phyloP scores from a whole-genome alignment of 2,888 invertebrate genomes.

The Ormyrus pomaceus region DNA sequence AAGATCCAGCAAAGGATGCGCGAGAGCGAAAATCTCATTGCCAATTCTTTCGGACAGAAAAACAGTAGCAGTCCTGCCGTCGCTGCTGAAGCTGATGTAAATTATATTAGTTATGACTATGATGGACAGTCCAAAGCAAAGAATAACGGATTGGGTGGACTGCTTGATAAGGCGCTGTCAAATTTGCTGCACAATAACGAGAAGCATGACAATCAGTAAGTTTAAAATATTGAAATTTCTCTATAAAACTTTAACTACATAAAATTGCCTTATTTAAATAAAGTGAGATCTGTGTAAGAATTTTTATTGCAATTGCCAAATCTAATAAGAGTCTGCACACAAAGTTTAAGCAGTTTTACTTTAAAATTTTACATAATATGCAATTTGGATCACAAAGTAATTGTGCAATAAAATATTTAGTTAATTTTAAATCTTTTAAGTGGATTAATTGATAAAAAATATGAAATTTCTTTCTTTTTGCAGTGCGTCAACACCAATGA shows the following conservation, averaged over 20 bases:
- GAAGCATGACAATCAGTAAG: slow-evolving; percentile 73
- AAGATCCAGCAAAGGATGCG: slow-evolving; percentile 74
- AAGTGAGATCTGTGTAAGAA: neutral
- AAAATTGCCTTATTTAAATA: neutral
- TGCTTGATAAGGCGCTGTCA: slow-evolving; percentile 70
- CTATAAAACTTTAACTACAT: neutral
- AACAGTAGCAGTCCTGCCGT: slow-evolving; percentile 24
- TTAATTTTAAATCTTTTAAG: no score
- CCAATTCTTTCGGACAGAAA: slow-evolving; percentile 69
- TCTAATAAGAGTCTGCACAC: no score
- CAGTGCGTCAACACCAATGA: slow-evolving; percentile 74
- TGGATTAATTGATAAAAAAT: no score
- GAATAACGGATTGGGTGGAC: slow-evolving; percentile 65
- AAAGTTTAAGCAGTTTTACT: no score
- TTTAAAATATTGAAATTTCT: slow-evolving; percentile 27
- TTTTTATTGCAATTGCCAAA: no score
- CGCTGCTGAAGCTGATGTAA: neutral
- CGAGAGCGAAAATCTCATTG: slow-evolving; percentile 71
- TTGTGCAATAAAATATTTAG: no score
- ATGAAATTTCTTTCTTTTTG: slow-evolving; percentile 38
- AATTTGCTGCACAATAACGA: slow-evolving; percentile 71
- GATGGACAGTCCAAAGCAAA: slow-evolving; percentile 62
- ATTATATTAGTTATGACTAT: slow-evolving; percentile 5
- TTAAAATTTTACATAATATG: no score
- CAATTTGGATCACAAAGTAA: no score